These are phyloP conservation scores for Neoniphon sammara DNA, from an alignment of 2,797 vertebrate genomes.

Conservation along the genomic window DNA sequence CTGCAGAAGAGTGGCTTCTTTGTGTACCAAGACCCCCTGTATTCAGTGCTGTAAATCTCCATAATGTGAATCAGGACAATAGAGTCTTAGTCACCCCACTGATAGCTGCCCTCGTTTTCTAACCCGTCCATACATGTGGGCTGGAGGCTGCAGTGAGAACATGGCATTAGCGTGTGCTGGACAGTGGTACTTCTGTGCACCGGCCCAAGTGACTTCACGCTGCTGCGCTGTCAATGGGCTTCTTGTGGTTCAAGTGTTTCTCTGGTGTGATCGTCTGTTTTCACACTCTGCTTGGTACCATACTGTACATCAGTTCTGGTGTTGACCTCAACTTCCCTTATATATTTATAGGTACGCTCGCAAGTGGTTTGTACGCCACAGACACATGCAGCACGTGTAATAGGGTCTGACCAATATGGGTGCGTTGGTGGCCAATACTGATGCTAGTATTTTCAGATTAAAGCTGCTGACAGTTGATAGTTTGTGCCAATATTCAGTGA, in stretches of 20 bases:
- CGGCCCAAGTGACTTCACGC: slow-evolving; percentile 45
- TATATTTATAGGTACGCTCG: background rate
- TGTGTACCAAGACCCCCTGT: slow-evolving; percentile 21
- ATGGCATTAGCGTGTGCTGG: slow-evolving; percentile 43
- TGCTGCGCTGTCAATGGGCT: slow-evolving; percentile 34
- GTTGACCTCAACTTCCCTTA: slow-evolving; percentile 19
- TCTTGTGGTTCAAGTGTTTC: slow-evolving; percentile 34
- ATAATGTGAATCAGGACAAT: slow-evolving; percentile 47
- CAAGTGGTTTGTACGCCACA: no score
- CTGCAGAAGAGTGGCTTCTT: slow-evolving; percentile 22
- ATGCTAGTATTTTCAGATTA: no score
- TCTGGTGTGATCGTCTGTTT: no score
- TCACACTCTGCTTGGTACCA: background rate
- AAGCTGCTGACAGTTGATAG: no score
- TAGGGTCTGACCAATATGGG: no score
- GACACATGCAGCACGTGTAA: no score
- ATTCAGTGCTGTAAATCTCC: slow-evolving; percentile 40
- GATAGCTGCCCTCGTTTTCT: background rate
- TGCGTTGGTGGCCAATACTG: no score
- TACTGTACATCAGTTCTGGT: slow-evolving; percentile 34
- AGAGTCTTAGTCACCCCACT: slow-evolving; percentile 40
- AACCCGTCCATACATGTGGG: slow-evolving; percentile 14
- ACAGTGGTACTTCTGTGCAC: slow-evolving; percentile 59
- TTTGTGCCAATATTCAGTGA: no score
- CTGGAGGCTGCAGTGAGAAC: slow-evolving; percentile 17